Conservation (phyloP, 2,797 vertebrate genomes). For the Brachyalestes nurse region DNA sequence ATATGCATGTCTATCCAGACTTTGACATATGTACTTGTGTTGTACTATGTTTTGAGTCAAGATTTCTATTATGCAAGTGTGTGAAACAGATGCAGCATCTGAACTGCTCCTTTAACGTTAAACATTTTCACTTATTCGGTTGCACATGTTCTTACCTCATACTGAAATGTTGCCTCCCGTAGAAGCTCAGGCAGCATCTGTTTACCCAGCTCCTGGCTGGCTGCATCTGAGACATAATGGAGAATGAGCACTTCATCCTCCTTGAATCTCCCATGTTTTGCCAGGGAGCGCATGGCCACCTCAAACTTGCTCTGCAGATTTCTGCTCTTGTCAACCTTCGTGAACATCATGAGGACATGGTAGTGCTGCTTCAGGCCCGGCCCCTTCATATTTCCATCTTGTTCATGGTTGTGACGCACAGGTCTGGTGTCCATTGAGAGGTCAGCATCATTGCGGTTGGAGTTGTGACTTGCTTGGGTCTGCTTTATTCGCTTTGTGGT, state of each 20-base stretch:
- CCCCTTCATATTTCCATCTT: slow-evolving; percentile 41
- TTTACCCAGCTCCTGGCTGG: slow-evolving; percentile 81
- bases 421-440: slow-evolving; percentile 70
- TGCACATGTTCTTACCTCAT: slow-evolving; percentile 78
- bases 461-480: slow-evolving; percentile 77
- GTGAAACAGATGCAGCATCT: too few species aligned
- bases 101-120: neutral
- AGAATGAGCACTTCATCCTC: slow-evolving; percentile 84
- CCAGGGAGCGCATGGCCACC: slow-evolving; percentile 87
- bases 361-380: slow-evolving; percentile 63
- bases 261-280: slow-evolving; percentile 80
- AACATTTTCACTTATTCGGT: neutral
- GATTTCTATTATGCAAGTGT: neutral
- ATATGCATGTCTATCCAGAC: too few species aligned
- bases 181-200: slow-evolving; percentile 84
- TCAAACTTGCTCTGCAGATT: slow-evolving; percentile 87
- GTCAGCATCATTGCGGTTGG: slow-evolving; percentile 80
- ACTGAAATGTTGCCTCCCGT: slow-evolving; percentile 81
- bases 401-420: slow-evolving; percentile 47
- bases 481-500: slow-evolving; percentile 89
- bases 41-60: neutral
- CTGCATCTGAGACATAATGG: slow-evolving; percentile 89
- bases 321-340: slow-evolving; percentile 86
- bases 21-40: too few species aligned
- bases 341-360: slow-evolving; percentile 93